phyloP scores from a whole-genome alignment of 2,888 invertebrate genomes.

The Baccha elongata region DNA sequence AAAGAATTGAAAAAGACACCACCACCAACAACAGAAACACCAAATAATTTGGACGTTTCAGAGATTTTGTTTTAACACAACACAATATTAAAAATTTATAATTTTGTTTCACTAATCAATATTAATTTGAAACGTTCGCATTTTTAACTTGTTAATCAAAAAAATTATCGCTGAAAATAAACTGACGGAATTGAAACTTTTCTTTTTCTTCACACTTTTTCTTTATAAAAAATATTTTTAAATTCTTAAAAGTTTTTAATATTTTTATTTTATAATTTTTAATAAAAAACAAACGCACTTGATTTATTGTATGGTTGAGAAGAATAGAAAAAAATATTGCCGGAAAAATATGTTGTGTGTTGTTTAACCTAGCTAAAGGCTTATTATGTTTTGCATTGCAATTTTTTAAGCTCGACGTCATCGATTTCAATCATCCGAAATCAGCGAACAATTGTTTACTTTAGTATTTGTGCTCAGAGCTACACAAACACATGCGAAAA shows the following conservation, averaged over 20 bases:
- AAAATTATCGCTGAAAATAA: not conserved
- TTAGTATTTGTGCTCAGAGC: slow-evolving; percentile 51
- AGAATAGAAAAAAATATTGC: slow-evolving; percentile 76
- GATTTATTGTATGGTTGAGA: slow-evolving; percentile 72
- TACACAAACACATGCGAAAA: slow-evolving; percentile 27
- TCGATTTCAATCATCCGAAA: slow-evolving; percentile 65
- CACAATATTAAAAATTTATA: not conserved
- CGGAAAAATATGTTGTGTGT: slow-evolving; percentile 77
- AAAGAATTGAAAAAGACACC: slow-evolving; percentile 16
- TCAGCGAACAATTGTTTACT: slow-evolving; percentile 28
- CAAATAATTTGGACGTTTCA: too few species aligned
- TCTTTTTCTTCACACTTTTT: slow-evolving; percentile 1
- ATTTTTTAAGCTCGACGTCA: slow-evolving; percentile 62
- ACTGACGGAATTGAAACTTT: slow-evolving; percentile 31
- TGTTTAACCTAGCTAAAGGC: slow-evolving; percentile 78
- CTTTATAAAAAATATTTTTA: not conserved
- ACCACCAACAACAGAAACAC: too few species aligned
- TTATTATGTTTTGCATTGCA: slow-evolving; percentile 78
- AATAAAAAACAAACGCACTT: slow-evolving; percentile 55
- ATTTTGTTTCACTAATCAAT: too few species aligned
- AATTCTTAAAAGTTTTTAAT: not conserved
- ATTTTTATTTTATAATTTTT: not conserved
- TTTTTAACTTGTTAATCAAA: not conserved
- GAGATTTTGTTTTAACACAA: not conserved
- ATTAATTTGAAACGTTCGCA: not conserved